phyloP scores from a whole-genome alignment of 2,888 invertebrate species.

The Nemotelus nigrinus region DNA sequence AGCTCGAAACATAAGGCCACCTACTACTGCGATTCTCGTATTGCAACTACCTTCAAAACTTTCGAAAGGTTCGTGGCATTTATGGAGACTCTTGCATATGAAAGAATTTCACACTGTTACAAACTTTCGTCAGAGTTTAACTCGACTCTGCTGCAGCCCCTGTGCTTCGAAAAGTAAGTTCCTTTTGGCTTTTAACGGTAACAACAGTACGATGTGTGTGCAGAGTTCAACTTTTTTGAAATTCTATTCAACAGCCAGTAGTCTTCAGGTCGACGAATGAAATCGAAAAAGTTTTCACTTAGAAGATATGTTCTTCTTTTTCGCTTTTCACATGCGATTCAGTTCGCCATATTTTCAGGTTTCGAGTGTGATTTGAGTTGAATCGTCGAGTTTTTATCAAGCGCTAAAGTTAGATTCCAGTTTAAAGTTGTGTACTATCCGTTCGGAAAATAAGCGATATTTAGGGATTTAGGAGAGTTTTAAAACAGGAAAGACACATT shows the following conservation, averaged over 20 bases:
- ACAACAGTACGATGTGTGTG: not conserved
- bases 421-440: too few species aligned
- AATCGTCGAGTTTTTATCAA: too few species aligned
- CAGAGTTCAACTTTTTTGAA: not conserved
- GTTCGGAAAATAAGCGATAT: too few species aligned
- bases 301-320: not conserved
- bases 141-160: not conserved
- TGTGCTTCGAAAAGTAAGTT: not conserved
- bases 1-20: too few species aligned
- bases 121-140: not conserved
- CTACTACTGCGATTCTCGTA: too few species aligned
- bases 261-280: not conserved
- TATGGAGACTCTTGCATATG: not conserved
- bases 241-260: not conserved
- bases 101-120: not conserved
- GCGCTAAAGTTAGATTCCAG: too few species aligned
- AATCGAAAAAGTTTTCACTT: conserved; percentile 22
- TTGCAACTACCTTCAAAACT: not conserved
- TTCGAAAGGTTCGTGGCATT: not conserved
- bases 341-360: too few species aligned
- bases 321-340: too few species aligned
- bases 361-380: too few species aligned
- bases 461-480: too few species aligned
- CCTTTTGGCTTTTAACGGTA: not conserved
- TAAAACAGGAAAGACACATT: too few species aligned